A percentile compares a stretch with the other conserved stretches of the same genome.
Evolutionary conservation across 2,888 invertebrate species (phyloP).

Genomic region (Oegoconia quadripuncta): DNA sequence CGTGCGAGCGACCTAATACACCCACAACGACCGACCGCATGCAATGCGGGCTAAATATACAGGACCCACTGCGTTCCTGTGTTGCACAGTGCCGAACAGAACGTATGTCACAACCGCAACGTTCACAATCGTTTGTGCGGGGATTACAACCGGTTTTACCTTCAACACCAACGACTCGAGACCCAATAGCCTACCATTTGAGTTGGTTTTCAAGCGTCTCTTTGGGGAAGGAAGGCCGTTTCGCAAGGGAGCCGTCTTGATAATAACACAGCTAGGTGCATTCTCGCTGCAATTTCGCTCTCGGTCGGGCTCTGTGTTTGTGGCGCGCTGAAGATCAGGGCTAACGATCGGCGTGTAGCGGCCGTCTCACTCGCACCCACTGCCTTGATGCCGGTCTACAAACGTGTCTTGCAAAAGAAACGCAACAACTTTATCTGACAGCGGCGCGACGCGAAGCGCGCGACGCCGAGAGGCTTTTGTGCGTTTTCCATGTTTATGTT

Average conservation of each 20-base stretch:
- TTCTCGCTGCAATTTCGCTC: slow-evolving; percentile 79
- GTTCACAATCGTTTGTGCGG: slow-evolving; percentile 68
- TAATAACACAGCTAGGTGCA: slow-evolving; percentile 79
- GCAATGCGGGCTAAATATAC: slow-evolving; percentile 79
- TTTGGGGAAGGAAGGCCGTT: slow-evolving; percentile 55
- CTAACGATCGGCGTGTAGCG: slow-evolving; percentile 72
- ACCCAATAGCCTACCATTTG: slow-evolving; percentile 35
- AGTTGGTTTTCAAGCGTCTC: slow-evolving; percentile 34
- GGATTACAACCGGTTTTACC: slow-evolving; percentile 65
- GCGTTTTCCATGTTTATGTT: slow-evolving; percentile 78
- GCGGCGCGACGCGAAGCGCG: slow-evolving; percentile 62
- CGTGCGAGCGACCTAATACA: slow-evolving; percentile 75
- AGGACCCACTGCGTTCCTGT: slow-evolving; percentile 53
- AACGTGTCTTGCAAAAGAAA: slow-evolving; percentile 69
- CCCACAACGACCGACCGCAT: slow-evolving; percentile 65
- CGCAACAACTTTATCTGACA: slow-evolving; percentile 77
- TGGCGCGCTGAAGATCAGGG: slow-evolving; percentile 80
- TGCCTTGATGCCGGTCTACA: slow-evolving; percentile 27
- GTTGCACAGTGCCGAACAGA: slow-evolving; percentile 46
- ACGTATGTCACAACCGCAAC: slow-evolving; percentile 68
- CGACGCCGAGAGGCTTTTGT: slow-evolving; percentile 71
- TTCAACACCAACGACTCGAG: slow-evolving; percentile 32
- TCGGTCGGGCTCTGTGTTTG: slow-evolving; percentile 79
- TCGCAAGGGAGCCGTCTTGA: slow-evolving; percentile 49
- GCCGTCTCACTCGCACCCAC: slow-evolving; percentile 55